These are phyloP conservation scores for Drosophila subobscura DNA, from an alignment of 1,140 invertebrate species.

Conservation along the genomic window DNA sequence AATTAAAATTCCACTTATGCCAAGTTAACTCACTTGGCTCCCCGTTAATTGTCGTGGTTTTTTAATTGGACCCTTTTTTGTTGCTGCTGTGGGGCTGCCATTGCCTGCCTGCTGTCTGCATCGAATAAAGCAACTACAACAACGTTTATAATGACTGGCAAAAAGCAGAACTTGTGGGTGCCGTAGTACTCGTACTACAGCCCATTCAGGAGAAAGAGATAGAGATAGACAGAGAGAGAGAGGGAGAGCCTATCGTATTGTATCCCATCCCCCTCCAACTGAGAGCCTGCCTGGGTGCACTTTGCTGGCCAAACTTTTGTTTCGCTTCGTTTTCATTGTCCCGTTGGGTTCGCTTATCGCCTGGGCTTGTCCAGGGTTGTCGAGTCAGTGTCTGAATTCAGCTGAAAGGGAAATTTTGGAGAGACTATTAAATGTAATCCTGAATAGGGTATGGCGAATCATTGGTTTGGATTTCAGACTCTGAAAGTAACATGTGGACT, in stretches of 20 bases:
- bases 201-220: constrained; percentile 22
- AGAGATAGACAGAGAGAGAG: too few relatives aligned
- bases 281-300: too few relatives aligned
- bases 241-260: too few relatives aligned
- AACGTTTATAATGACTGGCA: constrained; percentile 70
- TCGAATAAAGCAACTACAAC: constrained; percentile 60
- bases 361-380: constrained; percentile 15
- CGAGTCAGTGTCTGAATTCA: neutral
- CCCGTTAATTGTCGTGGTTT: constrained; percentile 83
- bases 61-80: constrained; percentile 83
- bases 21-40: constrained; percentile 83
- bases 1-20: constrained; percentile 84
- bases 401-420: neutral
- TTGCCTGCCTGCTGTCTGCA: constrained; percentile 46
- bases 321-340: constrained; percentile 35
- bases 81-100: constrained; percentile 8
- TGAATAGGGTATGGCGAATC: too few relatives aligned
- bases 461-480: too few relatives aligned
- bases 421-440: too few relatives aligned
- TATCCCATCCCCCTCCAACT: too few relatives aligned
- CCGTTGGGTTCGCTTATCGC: constrained; percentile 53
- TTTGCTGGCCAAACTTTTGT: constrained; percentile 35
- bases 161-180: constrained; percentile 39
- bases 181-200: constrained; percentile 20
- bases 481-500: too few relatives aligned